Percentiles rank a stretch among this genome's conserved stretches.
Conservation (phyloP, 2,888 invertebrate genomes). For the Troides oblongomaculatus region DNA sequence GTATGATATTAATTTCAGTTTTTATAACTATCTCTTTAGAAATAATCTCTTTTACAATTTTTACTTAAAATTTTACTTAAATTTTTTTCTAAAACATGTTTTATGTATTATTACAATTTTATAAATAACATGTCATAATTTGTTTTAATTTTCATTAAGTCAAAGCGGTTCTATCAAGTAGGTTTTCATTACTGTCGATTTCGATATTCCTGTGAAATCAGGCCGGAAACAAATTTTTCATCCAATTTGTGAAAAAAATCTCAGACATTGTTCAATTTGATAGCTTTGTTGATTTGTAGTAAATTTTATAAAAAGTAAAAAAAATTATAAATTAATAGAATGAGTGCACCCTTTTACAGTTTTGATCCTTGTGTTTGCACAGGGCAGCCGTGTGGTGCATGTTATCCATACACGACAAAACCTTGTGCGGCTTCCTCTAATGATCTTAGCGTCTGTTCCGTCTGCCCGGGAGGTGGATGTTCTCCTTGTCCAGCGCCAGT, state of each 20-base stretch:
- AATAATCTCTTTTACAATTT: conserved; percentile 15
- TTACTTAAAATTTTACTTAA: conserved; percentile 25
- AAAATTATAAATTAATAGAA: conserved; percentile 46
- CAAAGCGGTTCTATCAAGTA: not conserved
- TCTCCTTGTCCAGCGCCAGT: conserved; percentile 72
- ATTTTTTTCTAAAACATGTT: conserved; percentile 18
- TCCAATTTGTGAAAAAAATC: not conserved
- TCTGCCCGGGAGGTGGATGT: conserved; percentile 71
- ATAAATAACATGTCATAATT: conserved; percentile 11
- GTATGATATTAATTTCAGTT: not conserved
- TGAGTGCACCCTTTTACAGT: conserved; percentile 74
- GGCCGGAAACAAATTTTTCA: not conserved
- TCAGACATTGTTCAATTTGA: conserved; percentile 5
- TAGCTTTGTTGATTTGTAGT: conserved; percentile 20
- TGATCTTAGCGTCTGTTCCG: conserved; percentile 59
- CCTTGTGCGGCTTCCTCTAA: conserved; percentile 62
- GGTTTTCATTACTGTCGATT: not conserved
- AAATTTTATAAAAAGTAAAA: conserved; percentile 33
- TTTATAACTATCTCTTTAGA: conserved; percentile 15
- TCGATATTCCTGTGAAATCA: not conserved
- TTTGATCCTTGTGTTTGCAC: conserved; percentile 68
- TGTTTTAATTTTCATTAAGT: conserved; percentile 27
- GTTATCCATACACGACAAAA: conserved; percentile 66
- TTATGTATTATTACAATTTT: conserved; percentile 26
- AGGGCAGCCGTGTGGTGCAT: conserved; percentile 67